These are phyloP conservation scores for Baccha elongata DNA, from an alignment of 2,888 invertebrate species.

Conservation along the genomic window DNA sequence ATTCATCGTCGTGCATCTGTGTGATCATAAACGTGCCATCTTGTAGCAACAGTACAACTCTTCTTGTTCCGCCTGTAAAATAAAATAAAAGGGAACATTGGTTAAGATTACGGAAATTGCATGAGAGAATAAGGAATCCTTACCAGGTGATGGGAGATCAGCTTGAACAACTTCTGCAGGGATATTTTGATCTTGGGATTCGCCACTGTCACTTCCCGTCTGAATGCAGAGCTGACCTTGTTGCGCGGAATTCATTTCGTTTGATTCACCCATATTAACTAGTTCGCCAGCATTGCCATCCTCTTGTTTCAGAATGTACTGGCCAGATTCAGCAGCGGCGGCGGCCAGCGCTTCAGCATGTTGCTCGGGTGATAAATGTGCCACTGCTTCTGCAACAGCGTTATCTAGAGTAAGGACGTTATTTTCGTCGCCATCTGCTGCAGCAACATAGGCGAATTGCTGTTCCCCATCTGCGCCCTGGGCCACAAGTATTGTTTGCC, in stretches of 20 bases:
- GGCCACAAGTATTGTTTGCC: constrained; percentile 89
- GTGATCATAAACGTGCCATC: constrained; percentile 94
- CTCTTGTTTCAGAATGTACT: constrained; percentile 79
- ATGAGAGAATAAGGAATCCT: too few species aligned
- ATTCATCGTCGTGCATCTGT: constrained; percentile 93
- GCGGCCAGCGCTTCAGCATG: constrained; percentile 77
- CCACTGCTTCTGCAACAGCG: constrained; percentile 82
- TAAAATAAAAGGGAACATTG: background rate
- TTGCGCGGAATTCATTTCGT: constrained; percentile 75
- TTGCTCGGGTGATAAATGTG: constrained; percentile 80
- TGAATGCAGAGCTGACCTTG: constrained; percentile 77
- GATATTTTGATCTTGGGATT: constrained; percentile 88
- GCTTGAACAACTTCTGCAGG: constrained; percentile 94
- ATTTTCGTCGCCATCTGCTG: constrained; percentile 85
- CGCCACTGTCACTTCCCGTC: constrained; percentile 78
- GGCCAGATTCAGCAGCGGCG: constrained; percentile 77
- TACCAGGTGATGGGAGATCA: constrained; percentile 92
- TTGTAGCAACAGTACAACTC: constrained; percentile 91
- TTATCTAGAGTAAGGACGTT: constrained; percentile 82
- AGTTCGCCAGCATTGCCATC: constrained; percentile 76
- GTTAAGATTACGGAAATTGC: too few species aligned
- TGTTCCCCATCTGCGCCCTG: constrained; percentile 90
- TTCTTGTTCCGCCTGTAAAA: constrained; percentile 88
- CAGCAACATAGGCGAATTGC: constrained; percentile 87
- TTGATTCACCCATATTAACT: constrained; percentile 78